Conservation (phyloP, 2,888 invertebrate genomes). For the Polymixis flavicincta region DNA sequence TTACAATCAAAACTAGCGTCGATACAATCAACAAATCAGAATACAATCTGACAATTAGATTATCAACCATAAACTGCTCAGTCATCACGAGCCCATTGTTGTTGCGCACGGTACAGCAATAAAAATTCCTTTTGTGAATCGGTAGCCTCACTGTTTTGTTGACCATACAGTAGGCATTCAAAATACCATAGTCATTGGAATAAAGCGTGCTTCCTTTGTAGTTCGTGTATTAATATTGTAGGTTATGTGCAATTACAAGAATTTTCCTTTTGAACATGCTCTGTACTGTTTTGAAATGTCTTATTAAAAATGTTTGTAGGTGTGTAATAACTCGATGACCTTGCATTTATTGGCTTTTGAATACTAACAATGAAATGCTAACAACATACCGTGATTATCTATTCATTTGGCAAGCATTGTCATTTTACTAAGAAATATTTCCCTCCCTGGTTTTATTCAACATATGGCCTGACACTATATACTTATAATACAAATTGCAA, state of each 20-base stretch:
- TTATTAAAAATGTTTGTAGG: constrained; percentile 34
- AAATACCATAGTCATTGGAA: constrained; percentile 70
- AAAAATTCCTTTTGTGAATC: constrained; percentile 74
- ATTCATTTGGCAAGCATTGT: constrained; percentile 18
- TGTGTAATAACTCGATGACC: constrained; percentile 27
- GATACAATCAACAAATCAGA: constrained; percentile 82
- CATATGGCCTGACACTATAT: too few relatives aligned
- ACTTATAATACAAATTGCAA: too few relatives aligned
- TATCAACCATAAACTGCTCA: constrained; percentile 77
- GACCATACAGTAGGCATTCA: constrained; percentile 70
- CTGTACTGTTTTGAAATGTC: constrained; percentile 32
- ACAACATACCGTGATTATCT: not conserved
- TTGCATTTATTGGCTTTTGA: constrained; percentile 21
- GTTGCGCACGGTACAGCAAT: constrained; percentile 70
- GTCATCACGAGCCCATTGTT: constrained; percentile 83
- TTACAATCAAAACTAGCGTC: constrained; percentile 71
- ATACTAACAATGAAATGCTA: constrained; percentile 7
- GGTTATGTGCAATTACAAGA: constrained; percentile 48
- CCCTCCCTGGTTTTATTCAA: too few relatives aligned
- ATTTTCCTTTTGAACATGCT: constrained; percentile 14
- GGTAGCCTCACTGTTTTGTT: constrained; percentile 76
- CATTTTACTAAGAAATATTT: not conserved
- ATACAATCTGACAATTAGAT: constrained; percentile 87
- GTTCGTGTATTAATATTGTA: constrained; percentile 51
- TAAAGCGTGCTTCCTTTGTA: constrained; percentile 60